Percentiles rank a stretch among this genome's conserved stretches.
Conservation (phyloP, 2,888 invertebrate species). For the Leptodirus hochenwartii region DNA sequence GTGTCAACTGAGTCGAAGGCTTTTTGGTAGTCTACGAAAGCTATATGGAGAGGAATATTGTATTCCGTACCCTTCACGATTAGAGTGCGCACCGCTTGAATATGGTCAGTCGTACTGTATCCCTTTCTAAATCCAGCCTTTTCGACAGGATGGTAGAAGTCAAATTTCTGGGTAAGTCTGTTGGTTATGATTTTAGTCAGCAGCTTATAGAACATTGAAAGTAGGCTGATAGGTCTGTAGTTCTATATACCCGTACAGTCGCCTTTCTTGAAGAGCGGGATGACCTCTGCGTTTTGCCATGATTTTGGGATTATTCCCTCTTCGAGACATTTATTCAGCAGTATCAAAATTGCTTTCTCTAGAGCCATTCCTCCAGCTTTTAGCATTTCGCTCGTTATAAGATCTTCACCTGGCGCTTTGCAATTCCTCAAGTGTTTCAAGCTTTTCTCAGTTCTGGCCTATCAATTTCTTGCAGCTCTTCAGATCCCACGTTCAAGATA, state of each 20-base stretch:
- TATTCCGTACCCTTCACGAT: constrained; percentile 10
- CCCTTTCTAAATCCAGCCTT: constrained; percentile 11
- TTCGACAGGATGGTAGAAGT: constrained; percentile 10
- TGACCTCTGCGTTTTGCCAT: constrained; percentile 8
- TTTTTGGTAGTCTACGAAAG: constrained; percentile 12
- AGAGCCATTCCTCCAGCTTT: constrained; percentile 7
- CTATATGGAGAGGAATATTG: constrained; percentile 10
- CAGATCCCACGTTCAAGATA: no score
- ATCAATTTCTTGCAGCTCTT: no score
- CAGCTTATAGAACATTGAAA: constrained; percentile 6
- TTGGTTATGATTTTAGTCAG: constrained; percentile 7
- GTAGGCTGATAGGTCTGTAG: constrained; percentile 8
- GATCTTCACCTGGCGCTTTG: constrained; percentile 10
- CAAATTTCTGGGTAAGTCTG: constrained; percentile 6
- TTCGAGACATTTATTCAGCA: constrained; percentile 10
- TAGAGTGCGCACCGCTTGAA: constrained; percentile 10
- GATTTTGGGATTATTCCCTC: constrained; percentile 6
- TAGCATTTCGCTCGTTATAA: constrained; percentile 10
- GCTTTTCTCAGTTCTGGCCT: no score
- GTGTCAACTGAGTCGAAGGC: constrained; percentile 12
- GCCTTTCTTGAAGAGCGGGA: constrained; percentile 7
- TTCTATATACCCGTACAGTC: constrained; percentile 8
- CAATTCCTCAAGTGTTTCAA: no score
- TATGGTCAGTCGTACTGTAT: constrained; percentile 9
- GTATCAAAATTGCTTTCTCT: constrained; percentile 6